Percentiles rank a stretch among this genome's conserved stretches.
Evolutionary conservation across 2,113 vertebrate species (phyloP).

Genomic region (Isurus oxyrinchus): DNA sequence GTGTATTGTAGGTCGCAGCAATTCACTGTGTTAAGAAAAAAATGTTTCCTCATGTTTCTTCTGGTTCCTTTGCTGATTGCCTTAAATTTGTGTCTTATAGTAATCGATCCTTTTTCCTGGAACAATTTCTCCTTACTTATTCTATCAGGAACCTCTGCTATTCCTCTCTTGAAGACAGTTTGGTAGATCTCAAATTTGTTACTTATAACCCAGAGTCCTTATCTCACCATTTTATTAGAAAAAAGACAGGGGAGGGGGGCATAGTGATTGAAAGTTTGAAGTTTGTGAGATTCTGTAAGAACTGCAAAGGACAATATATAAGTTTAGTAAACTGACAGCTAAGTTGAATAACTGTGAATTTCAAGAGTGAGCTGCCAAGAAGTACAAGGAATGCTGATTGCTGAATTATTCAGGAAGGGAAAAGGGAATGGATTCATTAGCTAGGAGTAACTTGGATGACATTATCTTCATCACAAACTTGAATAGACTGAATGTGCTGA

Average conservation of each 20-base stretch:
- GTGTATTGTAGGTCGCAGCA: no score
- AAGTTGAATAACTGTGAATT: not conserved
- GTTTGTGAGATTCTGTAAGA: not conserved
- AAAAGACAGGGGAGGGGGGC: not conserved
- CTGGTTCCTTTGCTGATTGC: no score
- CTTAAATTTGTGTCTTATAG: no score
- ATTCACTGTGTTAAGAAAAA: not conserved
- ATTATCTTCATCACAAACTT: not conserved
- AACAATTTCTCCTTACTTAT: no score
- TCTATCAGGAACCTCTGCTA: not conserved
- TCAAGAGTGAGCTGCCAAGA: not conserved
- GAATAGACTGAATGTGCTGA: not conserved
- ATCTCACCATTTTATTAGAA: not conserved
- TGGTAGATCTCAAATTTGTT: not conserved
- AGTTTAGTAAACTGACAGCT: not conserved
- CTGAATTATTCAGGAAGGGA: not conserved
- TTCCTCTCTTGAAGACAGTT: not conserved
- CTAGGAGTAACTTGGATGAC: not conserved
- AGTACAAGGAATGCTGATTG: not conserved
- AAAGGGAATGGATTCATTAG: not conserved
- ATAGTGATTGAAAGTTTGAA: not conserved
- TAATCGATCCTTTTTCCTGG: no score
- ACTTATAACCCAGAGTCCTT: not conserved
- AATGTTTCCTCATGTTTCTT: no score
- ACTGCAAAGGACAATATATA: not conserved